These are phyloP conservation scores for Poecilus cupreus DNA, from an alignment of 2,888 invertebrate genomes.

Conservation along the genomic window DNA sequence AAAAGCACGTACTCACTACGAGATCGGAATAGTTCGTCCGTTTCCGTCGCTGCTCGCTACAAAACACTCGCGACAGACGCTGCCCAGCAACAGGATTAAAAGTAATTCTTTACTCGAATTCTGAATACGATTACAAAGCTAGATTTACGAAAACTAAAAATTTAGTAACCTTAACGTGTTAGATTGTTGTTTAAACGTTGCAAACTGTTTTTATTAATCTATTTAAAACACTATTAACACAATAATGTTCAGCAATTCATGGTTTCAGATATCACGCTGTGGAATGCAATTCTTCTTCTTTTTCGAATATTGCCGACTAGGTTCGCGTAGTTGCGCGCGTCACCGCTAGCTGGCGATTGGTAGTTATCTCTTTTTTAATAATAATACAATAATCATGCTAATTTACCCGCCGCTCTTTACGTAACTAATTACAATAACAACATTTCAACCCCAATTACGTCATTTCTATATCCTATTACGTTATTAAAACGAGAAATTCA, in stretches of 20 bases:
- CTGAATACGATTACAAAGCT: constrained; percentile 33
- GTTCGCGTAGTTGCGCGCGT: constrained; percentile 67
- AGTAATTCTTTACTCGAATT: constrained; percentile 44
- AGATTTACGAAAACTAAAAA: constrained; percentile 34
- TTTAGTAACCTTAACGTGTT: constrained; percentile 38
- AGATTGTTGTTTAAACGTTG: constrained; percentile 17
- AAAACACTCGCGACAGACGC: constrained; percentile 69
- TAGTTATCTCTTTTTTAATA: constrained; percentile 49
- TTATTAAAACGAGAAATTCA: neutral
- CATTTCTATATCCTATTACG: neutral
- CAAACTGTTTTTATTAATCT: constrained; percentile 22
- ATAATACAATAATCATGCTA: constrained; percentile 43
- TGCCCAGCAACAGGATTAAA: constrained; percentile 59
- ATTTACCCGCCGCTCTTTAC: constrained; percentile 4
- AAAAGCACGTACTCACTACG: constrained; percentile 73
- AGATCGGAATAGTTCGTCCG: constrained; percentile 66
- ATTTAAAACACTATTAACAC: constrained; percentile 52
- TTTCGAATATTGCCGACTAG: constrained; percentile 59
- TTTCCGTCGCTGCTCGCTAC: constrained; percentile 67
- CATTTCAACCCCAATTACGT: neutral
- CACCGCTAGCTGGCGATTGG: constrained; percentile 67
- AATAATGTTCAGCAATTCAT: constrained; percentile 58
- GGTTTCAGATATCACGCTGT: constrained; percentile 60
- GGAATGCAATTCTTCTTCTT: constrained; percentile 59
- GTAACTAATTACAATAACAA: neutral